Percentiles rank a stretch among this genome's conserved stretches.
Conservation (phyloP, 2,797 vertebrate species). For the Buphagus erythrorhynchus region DNA sequence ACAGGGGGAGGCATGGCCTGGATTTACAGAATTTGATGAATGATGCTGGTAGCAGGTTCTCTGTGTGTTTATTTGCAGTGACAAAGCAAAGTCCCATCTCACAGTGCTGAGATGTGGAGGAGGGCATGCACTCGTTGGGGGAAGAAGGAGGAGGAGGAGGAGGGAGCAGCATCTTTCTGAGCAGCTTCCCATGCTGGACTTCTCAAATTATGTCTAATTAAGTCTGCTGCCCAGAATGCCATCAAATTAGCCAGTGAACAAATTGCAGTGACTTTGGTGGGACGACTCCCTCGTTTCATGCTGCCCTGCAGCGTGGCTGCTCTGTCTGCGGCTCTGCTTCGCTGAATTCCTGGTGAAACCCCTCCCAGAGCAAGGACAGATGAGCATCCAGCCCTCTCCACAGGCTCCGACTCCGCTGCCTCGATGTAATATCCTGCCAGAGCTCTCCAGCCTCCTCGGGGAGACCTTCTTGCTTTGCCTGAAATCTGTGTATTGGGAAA, state of each 20-base stretch:
- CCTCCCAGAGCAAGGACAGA: not conserved
- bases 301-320: accelerated
- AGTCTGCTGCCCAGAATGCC: not conserved
- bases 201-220: not conserved
- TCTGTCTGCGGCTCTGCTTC: not conserved
- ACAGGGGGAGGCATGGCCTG: accelerated
- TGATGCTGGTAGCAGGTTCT: accelerated
- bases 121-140: accelerated
- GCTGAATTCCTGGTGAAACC: not conserved
- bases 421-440: not conserved
- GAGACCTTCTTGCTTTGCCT: not conserved
- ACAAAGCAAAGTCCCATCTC: not conserved
- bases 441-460: not conserved
- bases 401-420: not conserved
- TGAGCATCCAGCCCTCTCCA: not conserved
- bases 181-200: not conserved
- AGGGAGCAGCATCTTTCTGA: not conserved
- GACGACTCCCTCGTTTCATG: accelerated
- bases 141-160: not conserved
- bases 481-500: not conserved
- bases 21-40: not conserved
- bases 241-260: conserved; percentile 6
- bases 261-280: not conserved
- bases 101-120: not conserved
- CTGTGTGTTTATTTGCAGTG: not conserved